phyloP scores from a whole-genome alignment of 2,888 invertebrate genomes.

The Merodon equestris region DNA sequence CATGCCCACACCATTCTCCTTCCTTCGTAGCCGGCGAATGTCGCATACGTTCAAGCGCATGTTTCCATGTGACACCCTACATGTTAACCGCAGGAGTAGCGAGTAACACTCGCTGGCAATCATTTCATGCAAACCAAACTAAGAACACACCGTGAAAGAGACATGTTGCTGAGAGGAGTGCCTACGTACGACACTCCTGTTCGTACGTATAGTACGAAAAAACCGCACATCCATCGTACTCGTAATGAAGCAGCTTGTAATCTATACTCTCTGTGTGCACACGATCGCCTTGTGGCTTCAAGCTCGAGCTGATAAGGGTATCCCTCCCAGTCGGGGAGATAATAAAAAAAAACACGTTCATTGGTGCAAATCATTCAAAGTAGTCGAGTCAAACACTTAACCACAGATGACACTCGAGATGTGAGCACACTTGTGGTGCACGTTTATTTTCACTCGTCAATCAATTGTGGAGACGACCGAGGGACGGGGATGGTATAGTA shows the following conservation, averaged over 20 bases:
- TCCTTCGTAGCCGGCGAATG: no score
- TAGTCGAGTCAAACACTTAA: constrained; percentile 21
- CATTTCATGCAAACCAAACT: no score
- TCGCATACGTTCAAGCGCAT: no score
- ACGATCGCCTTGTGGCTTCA: no score
- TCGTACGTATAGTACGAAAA: neutral
- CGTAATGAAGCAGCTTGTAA: constrained; percentile 25
- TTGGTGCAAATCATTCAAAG: constrained; percentile 23
- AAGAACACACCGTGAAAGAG: no score
- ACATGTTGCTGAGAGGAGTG: no score
- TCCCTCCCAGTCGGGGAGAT: constrained; percentile 24
- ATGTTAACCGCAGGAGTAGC: no score
- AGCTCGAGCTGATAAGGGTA: constrained; percentile 25
- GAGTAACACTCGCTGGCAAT: no score
- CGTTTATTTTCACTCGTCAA: neutral
- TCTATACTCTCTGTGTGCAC: constrained; percentile 10
- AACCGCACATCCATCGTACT: neutral
- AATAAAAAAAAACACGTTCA: constrained; percentile 17
- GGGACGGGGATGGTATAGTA: neutral
- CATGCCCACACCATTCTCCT: no score
- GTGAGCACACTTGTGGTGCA: constrained; percentile 14
- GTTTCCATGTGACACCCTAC: no score
- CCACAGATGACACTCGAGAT: constrained; percentile 34
- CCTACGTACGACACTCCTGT: no score
- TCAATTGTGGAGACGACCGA: neutral